A percentile compares a stretch with the other conserved stretches of the same genome.
These are phyloP conservation scores for Drosophila nigrodunni DNA, from an alignment of 1,140 invertebrate genomes.

Conservation along the genomic window DNA sequence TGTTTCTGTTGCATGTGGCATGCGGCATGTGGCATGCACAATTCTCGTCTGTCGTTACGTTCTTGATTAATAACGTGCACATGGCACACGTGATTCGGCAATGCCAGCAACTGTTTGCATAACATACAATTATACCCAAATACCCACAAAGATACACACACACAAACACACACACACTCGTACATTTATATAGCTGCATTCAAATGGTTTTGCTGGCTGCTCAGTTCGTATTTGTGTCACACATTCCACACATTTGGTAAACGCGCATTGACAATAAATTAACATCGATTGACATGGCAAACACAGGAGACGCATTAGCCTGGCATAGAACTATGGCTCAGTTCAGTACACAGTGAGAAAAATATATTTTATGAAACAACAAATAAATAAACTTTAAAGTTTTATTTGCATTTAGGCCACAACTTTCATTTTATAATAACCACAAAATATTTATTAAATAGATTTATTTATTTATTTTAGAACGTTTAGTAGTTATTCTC, in stretches of 20 bases:
- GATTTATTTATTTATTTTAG: neutral
- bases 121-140: slow-evolving; percentile 51
- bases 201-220: neutral
- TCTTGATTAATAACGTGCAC: slow-evolving; percentile 79
- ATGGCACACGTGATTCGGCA: slow-evolving; percentile 72
- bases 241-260: slow-evolving; percentile 45
- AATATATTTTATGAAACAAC: neutral
- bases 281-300: slow-evolving; percentile 75
- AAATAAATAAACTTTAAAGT: no score
- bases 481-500: neutral
- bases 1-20: slow-evolving; percentile 4
- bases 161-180: slow-evolving; percentile 9
- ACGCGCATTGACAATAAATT: slow-evolving; percentile 80
- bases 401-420: no score
- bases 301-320: slow-evolving; percentile 38
- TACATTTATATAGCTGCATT: neutral
- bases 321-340: slow-evolving; percentile 15
- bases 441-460: neutral
- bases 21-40: slow-evolving; percentile 27
- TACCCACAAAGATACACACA: slow-evolving; percentile 17
- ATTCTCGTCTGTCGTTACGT: slow-evolving; percentile 13
- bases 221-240: slow-evolving; percentile 50
- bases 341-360: slow-evolving; percentile 23
- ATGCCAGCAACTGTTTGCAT: slow-evolving; percentile 65
- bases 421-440: no score